A percentile compares a stretch with the other conserved stretches of the same genome.
Evolutionary conservation across 1,140 invertebrate species (phyloP).

Genomic region (Drosophila pseudoobscura): DNA sequence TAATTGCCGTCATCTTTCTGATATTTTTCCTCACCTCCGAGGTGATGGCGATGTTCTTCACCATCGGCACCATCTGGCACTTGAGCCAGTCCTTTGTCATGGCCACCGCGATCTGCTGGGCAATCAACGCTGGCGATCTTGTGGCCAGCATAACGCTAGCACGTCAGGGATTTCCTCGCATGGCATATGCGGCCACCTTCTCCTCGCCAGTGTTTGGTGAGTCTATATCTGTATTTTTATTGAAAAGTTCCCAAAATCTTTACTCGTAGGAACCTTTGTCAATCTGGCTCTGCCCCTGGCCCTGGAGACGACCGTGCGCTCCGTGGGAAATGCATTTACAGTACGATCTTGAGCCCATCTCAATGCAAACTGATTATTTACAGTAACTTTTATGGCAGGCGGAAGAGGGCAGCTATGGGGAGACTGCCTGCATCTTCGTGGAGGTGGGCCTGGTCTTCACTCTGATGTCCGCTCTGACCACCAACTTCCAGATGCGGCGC

Average conservation of each 20-base stretch:
- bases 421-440: constrained; percentile 25
- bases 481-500: constrained; percentile 27
- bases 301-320: not conserved
- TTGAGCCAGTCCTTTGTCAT: constrained; percentile 14
- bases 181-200: constrained; percentile 38
- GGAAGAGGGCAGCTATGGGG: constrained; percentile 7
- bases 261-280: constrained; percentile 23
- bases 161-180: constrained; percentile 29
- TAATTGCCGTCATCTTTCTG: constrained; percentile 8
- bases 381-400: not conserved
- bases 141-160: constrained; percentile 20
- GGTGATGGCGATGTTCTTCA: constrained; percentile 35
- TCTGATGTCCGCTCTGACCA: constrained; percentile 16
- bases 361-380: rapidly evolving
- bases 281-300: constrained; percentile 13
- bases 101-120: constrained; percentile 17
- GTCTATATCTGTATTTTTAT: not conserved
- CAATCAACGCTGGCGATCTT: not conserved
- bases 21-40: constrained; percentile 18
- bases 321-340: too few relatives aligned
- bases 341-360: not conserved
- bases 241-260: not conserved
- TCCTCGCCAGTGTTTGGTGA: constrained; percentile 36
- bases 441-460: constrained; percentile 25
- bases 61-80: constrained; percentile 9